These are phyloP conservation scores for Blastobasis adustella DNA, from an alignment of 2,888 invertebrate species.

Conservation along the genomic window DNA sequence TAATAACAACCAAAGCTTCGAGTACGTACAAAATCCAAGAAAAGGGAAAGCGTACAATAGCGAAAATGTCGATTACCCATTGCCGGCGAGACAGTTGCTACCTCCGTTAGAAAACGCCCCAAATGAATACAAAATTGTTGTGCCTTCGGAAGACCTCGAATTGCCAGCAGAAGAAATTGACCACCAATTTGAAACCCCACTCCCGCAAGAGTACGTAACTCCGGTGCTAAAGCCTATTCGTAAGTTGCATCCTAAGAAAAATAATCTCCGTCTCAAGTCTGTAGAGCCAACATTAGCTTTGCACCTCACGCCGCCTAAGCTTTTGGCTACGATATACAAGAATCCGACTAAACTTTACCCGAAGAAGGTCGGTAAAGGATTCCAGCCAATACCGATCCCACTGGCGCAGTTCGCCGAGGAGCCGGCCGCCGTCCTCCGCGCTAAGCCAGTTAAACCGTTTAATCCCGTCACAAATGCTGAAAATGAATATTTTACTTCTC, in stretches of 20 bases:
- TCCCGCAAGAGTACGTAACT: slow-evolving; percentile 31
- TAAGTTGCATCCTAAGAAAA: not conserved
- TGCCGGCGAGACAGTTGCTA: slow-evolving; percentile 46
- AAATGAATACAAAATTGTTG: slow-evolving; percentile 42
- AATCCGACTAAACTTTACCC: slow-evolving; percentile 73
- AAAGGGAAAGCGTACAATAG: slow-evolving; percentile 23
- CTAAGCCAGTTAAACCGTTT: slow-evolving; percentile 54
- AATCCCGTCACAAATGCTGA: slow-evolving; percentile 42
- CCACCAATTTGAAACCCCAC: slow-evolving; percentile 26
- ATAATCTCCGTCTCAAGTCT: slow-evolving; percentile 21
- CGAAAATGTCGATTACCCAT: slow-evolving; percentile 22
- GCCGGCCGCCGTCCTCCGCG: slow-evolving; percentile 50
- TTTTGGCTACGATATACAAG: slow-evolving; percentile 37
- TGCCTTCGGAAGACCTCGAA: slow-evolving; percentile 59
- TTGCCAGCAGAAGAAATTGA: slow-evolving; percentile 49
- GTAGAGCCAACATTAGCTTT: slow-evolving; percentile 43
- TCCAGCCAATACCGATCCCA: slow-evolving; percentile 62
- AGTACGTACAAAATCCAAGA: slow-evolving; percentile 18
- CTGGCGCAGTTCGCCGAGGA: slow-evolving; percentile 44
- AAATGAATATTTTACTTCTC: slow-evolving; percentile 32
- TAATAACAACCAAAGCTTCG: slow-evolving; percentile 17
- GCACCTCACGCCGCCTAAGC: slow-evolving; percentile 45
- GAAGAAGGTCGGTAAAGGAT: slow-evolving; percentile 72
- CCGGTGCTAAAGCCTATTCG: not conserved
- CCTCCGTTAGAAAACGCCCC: slow-evolving; percentile 51